These are phyloP conservation scores for Gopherus flavomarginatus DNA, from an alignment of 2,113 vertebrate genomes.

Conservation along the genomic window DNA sequence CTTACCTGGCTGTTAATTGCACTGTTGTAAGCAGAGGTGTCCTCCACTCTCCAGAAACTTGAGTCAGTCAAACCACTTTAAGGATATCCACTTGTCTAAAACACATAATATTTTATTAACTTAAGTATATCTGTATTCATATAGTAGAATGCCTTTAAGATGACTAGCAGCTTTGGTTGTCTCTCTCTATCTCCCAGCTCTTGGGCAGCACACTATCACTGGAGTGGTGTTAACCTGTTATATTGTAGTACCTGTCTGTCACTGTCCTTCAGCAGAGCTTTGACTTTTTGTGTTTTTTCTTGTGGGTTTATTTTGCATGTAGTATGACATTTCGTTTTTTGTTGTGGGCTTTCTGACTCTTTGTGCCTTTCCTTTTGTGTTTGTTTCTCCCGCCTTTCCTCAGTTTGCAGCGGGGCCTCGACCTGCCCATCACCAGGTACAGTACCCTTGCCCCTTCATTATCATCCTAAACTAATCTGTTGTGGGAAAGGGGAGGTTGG, in stretches of 20 bases:
- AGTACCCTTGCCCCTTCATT: slow-evolving; percentile 80
- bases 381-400: slow-evolving; percentile 86
- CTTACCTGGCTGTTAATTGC: background rate
- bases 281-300: slow-evolving; percentile 56
- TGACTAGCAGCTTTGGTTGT: slow-evolving; percentile 35
- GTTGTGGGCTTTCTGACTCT: slow-evolving; percentile 88
- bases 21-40: background rate
- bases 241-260: slow-evolving; percentile 73
- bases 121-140: background rate
- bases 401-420: slow-evolving; percentile 99
- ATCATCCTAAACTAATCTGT: slow-evolving; percentile 55
- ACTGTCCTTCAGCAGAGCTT: slow-evolving; percentile 78
- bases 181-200: slow-evolving; percentile 1
- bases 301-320: slow-evolving; percentile 79
- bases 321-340: slow-evolving; percentile 81
- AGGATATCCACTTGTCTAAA: slow-evolving; percentile 32
- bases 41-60: slow-evolving; percentile 5
- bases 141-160: background rate
- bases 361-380: slow-evolving; percentile 92
- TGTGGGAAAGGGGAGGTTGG: slow-evolving; percentile 48
- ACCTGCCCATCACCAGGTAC: slow-evolving; percentile 99
- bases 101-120: slow-evolving; percentile 15
- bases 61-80: slow-evolving; percentile 30
- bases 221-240: slow-evolving; percentile 18
- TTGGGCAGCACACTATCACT: background rate